These are phyloP conservation scores for Ictidomys tridecemlineatus DNA, from an alignment of 2,113 vertebrate species.

Conservation along the genomic window DNA sequence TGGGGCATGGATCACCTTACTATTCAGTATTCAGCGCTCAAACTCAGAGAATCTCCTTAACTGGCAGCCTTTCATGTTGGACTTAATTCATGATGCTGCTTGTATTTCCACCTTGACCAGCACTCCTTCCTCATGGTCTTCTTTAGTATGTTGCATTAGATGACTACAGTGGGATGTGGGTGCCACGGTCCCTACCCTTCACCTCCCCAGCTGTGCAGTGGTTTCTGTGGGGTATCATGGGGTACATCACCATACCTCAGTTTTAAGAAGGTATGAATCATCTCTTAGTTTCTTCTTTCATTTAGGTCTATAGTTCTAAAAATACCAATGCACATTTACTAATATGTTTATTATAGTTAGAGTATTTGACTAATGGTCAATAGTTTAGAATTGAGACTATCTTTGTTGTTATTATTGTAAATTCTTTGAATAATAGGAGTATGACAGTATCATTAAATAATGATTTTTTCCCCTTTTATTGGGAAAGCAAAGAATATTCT, in stretches of 20 bases:
- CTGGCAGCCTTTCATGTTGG: fast-evolving
- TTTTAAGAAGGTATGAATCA: neutral
- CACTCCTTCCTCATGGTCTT: neutral
- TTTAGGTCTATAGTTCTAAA: neutral
- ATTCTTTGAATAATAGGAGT: neutral
- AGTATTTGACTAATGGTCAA: neutral
- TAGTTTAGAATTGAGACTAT: neutral
- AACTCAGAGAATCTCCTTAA: neutral
- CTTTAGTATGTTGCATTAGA: neutral
- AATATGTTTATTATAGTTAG: neutral
- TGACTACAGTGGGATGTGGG: neutral
- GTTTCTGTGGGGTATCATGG: neutral
- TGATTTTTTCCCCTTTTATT: neutral
- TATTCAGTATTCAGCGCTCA: neutral
- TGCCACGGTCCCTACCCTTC: neutral
- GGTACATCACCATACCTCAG: neutral
- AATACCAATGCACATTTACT: neutral
- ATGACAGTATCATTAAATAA: neutral
- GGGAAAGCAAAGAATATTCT: neutral
- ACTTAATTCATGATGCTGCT: neutral
- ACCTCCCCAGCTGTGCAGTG: neutral
- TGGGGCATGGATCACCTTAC: neutral
- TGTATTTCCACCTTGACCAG: neutral
- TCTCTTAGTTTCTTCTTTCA: neutral
- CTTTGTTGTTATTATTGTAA: neutral